A percentile compares a stretch with the other conserved stretches of the same genome.
These are phyloP conservation scores for Epinotia demarniana DNA, from an alignment of 2,888 invertebrate species.

Conservation along the genomic window DNA sequence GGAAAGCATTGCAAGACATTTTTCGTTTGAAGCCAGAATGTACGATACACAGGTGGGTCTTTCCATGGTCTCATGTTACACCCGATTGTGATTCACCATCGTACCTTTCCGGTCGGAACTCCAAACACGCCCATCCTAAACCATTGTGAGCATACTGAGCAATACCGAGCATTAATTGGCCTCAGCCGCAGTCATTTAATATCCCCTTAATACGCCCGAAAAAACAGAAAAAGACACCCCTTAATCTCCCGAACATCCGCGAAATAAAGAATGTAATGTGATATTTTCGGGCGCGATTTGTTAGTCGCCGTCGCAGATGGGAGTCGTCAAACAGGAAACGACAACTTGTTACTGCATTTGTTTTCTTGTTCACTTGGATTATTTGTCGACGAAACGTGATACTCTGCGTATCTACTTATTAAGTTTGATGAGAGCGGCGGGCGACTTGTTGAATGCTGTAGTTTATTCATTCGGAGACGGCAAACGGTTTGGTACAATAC, in stretches of 20 bases:
- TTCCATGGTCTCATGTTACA: slow-evolving; percentile 70
- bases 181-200: slow-evolving; percentile 79
- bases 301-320: slow-evolving; percentile 72
- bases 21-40: slow-evolving; percentile 3
- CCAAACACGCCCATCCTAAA: slow-evolving; percentile 69
- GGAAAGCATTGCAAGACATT: not conserved
- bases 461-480: not conserved
- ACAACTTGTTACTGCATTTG: slow-evolving; percentile 72
- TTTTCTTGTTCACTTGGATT: slow-evolving; percentile 62
- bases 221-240: slow-evolving; percentile 70
- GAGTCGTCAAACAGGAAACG: slow-evolving; percentile 77
- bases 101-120: slow-evolving; percentile 83
- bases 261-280: slow-evolving; percentile 69
- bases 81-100: slow-evolving; percentile 70
- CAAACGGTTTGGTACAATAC: not conserved
- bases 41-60: slow-evolving; percentile 70
- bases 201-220: slow-evolving; percentile 69
- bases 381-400: slow-evolving; percentile 63
- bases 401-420: slow-evolving; percentile 64
- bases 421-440: slow-evolving; percentile 57
- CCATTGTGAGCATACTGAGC: slow-evolving; percentile 58
- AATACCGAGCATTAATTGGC: slow-evolving; percentile 76
- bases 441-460: slow-evolving; percentile 18
- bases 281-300: slow-evolving; percentile 81
- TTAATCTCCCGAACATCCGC: slow-evolving; percentile 73